A percentile compares a stretch with the other conserved stretches of the same genome.
Conservation (phyloP, 35 echinoderm and acorn worm species). For the Eucidaris tribuloides region DNA sequence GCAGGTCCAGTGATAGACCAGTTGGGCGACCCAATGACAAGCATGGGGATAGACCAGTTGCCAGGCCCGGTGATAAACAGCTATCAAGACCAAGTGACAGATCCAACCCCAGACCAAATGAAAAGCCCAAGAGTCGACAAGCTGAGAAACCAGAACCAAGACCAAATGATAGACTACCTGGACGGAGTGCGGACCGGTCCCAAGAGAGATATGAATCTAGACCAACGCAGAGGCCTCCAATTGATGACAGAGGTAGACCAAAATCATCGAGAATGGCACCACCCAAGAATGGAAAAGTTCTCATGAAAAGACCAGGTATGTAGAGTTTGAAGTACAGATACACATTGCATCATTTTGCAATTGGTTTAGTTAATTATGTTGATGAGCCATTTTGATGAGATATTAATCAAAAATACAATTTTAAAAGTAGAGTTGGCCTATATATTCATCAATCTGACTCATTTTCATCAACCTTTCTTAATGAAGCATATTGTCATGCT, state of each 20-base stretch:
- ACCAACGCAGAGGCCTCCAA: background rate
- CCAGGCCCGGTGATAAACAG: background rate
- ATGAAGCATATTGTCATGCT: too few species aligned
- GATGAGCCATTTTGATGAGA: too few species aligned
- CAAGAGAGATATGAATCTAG: background rate
- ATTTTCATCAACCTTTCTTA: too few species aligned
- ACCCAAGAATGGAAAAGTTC: background rate
- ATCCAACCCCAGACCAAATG: background rate
- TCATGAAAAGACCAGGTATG: constrained; percentile 45
- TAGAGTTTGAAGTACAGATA: too few species aligned
- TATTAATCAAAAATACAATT: too few species aligned
- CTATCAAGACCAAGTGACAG: background rate
- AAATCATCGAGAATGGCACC: constrained; percentile 9
- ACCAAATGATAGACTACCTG: background rate
- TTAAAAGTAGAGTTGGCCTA: too few species aligned
- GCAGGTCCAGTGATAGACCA: background rate
- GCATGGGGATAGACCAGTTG: background rate
- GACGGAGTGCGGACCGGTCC: background rate
- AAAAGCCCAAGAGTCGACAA: too few species aligned
- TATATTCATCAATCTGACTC: too few species aligned
- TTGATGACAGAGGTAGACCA: constrained; percentile 14
- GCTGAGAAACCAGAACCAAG: too few species aligned
- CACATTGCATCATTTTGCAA: too few species aligned
- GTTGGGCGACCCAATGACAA: background rate
- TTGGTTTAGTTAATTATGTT: too few species aligned